Base-by-base conservation (phyloP, 1,140 invertebrate species). In the Pseudomyrmex gracilis region DNA sequence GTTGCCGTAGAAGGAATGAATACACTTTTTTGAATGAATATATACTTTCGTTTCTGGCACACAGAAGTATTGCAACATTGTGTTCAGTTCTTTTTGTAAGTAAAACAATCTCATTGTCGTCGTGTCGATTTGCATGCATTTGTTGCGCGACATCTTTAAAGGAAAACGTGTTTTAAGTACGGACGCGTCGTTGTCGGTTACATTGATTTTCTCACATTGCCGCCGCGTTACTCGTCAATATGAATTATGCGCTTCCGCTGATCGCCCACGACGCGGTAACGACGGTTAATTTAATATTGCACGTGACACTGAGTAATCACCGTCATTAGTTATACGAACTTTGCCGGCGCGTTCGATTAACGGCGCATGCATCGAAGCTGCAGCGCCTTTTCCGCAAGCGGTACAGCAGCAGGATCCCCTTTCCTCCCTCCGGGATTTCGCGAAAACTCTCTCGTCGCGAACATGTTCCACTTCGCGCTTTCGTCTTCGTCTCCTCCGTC, bases 231-330 rank as follows among this genome's bases (percentile, higher is more conserved):
- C 68, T 20, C 15, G 43, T 70, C 76, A 78, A 78, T 71, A 71
- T 70, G 22, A 80, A 71, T 80, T 70, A 80, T 80, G 76, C 53
- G 47, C 20, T 71, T n/a, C 71, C 66, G 60, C 49, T 22, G 43
- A 24, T 76, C 53, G 57, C 47, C 13, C 49, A 34, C 34, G 73
- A 67, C 70, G 34, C 74, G 24, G 53, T 78, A 87, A 88, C 73
- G 77, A 77, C 63, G 67, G 80, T 67, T 88, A 80, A 87, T 87
- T 83, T 83, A 85, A 87, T 87, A 84, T 87, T 64, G n/a, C 73
- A 53, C 57, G 68, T 71, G 86, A 85, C 83, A 82, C 49, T 88
- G 87, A 88, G 70, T 78, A 87, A 88, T 88, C 85, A 64, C 24
- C 60, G 7, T 34, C 83, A 87, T 87, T 60, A 51, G 17, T 88